These are phyloP conservation scores for Tanypteryx hageni DNA, from an alignment of 2,888 invertebrate genomes.

Conservation along the genomic window DNA sequence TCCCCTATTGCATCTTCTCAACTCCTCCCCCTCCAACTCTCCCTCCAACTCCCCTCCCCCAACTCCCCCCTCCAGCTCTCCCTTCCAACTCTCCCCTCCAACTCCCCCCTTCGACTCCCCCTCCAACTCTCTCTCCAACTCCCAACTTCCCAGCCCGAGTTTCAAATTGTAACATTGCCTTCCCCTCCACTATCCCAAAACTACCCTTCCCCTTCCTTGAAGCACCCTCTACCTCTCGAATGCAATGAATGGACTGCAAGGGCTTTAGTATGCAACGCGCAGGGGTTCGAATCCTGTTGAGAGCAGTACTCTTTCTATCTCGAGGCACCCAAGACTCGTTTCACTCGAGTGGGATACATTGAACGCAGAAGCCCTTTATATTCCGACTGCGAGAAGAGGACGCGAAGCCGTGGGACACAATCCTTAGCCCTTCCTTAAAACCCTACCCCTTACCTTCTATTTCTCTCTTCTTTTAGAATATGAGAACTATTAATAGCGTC, in stretches of 20 bases:
- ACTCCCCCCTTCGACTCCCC: not conserved
- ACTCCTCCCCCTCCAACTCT: too few relatives aligned
- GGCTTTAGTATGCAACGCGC: conserved; percentile 45
- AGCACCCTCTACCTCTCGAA: not conserved
- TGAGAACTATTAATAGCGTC: not conserved
- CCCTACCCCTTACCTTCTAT: not conserved
- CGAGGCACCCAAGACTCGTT: conserved; percentile 14
- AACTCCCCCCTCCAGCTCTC: too few relatives aligned
- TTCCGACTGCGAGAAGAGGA: not conserved
- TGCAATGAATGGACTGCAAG: conserved; percentile 19
- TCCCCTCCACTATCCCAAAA: not conserved
- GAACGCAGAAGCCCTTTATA: conserved; percentile 36
- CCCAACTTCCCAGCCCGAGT: not conserved
- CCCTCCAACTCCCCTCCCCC: too few relatives aligned
- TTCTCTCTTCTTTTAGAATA: not conserved
- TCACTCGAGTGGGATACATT: conserved; percentile 49
- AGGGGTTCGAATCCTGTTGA: conserved; percentile 57
- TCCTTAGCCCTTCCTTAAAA: not conserved
- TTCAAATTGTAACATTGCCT: not conserved
- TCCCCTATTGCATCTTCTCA: too few relatives aligned
- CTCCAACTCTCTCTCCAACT: not conserved
- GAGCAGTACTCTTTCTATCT: conserved; percentile 24
- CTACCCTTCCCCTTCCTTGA: not conserved
- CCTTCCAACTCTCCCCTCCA: too few relatives aligned
- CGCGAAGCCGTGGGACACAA: not conserved